phyloP scores from a whole-genome alignment of 2,113 vertebrate species.

The Lepisosteus oculatus region DNA sequence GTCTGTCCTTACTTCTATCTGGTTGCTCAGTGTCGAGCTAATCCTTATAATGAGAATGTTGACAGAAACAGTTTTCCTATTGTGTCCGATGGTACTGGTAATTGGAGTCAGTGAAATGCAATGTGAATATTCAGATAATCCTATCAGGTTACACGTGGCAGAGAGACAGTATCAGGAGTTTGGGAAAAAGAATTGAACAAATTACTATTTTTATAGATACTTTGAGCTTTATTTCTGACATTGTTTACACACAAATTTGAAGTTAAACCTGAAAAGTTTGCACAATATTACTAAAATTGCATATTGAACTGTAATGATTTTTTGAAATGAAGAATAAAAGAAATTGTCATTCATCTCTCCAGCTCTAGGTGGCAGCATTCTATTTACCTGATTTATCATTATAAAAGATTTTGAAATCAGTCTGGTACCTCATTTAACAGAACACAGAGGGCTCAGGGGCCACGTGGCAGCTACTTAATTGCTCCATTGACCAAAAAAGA shows the following conservation, averaged over 20 bases:
- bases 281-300: background rate
- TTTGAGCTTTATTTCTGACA: background rate
- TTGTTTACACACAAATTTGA: background rate
- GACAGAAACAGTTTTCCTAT: too few relatives aligned
- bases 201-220: background rate
- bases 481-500: background rate
- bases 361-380: conserved; percentile 4
- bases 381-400: background rate
- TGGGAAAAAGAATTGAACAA: too few relatives aligned
- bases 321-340: background rate
- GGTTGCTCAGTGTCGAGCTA: too few relatives aligned
- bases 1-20: too few relatives aligned
- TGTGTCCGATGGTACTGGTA: too few relatives aligned
- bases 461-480: background rate
- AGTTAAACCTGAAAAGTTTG: background rate
- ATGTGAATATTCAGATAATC: too few relatives aligned
- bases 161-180: too few relatives aligned
- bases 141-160: too few relatives aligned
- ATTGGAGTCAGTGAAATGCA: too few relatives aligned
- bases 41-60: too few relatives aligned
- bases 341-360: background rate
- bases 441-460: background rate
- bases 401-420: background rate
- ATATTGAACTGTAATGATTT: background rate
- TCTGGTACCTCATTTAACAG: background rate